Base-by-base conservation (phyloP, 2,888 invertebrate species). In the Leucophenga maculata region DNA sequence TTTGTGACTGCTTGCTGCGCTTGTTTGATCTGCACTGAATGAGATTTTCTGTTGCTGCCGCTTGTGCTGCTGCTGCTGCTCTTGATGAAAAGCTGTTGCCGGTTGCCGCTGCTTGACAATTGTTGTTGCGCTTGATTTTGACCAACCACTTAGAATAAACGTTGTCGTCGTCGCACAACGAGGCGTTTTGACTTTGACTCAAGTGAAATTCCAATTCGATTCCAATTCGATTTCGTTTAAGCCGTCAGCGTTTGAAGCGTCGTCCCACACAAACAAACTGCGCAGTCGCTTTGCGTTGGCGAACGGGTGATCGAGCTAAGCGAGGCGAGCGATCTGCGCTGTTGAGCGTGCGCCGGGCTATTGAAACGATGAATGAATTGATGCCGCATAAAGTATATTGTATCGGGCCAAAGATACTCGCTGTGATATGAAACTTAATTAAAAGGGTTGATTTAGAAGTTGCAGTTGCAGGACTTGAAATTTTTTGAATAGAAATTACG, bases 311-410 rank as follows among this genome's bases (percentile, higher is more conserved):
- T 39, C 62, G 20, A 20, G 3, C 11, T 67, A 65, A 72, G 59
- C 54, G 55, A 16, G n/a, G 16, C 52, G 48, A 59, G n/a, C 68
- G 62, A 26, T 46, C 48, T 64, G 68, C 31, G 70, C 79, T 77
- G 78, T 69, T 79, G 75, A 77, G 77, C 78, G 80, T 82, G 77
- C 78, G 80, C 74, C 70, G 75, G 74, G 77, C 75, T 78, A 82
- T 83, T 85, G 82, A 78, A 81, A 78, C 84, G 84, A 86, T 85
- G 86, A 86, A 86, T 85, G 85, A 84, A 86, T 83, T 80, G 83
- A 79, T 82, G 84, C 78, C 76, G 84, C 82, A 78, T 85, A 68
- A 72, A 74, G 69, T 71, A 70, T 44, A 66, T 68, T 59, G 62
- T 22, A 71, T 62, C 52, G 70, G 70, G 69, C 48, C 62, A 57